Evolutionary conservation across 1,140 invertebrate genomes (phyloP), one percentile per base, ranked within the genome.

Genomic region (Drosophila hydei): DNA sequence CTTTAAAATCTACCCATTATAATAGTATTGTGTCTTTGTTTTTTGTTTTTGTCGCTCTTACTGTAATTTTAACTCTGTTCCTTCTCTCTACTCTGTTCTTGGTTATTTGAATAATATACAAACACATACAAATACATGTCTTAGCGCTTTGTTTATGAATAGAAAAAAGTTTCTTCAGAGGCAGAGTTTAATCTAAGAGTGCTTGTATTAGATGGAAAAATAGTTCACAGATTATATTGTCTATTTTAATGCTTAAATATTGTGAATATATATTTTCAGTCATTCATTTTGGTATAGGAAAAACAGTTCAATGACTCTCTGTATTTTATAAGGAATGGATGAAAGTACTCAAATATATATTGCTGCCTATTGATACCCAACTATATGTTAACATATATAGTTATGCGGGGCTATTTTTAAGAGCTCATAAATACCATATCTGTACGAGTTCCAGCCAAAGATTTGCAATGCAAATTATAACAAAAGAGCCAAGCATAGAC

Each of bases 1-100:
- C 77, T 85, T 88, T 63, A 81, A 77, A 81, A 88, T 85, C 81
- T 81, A 81, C 73, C 81, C 77, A 74, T 75, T 87, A 65, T 71
- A 77, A 77, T 75, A 54, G 77, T 75, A 78, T 81, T 85, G 78
- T 88, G 81, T 74, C 69, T 21, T 60, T 56, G n/a, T 67, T 52
- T 33, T 33, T 33, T 6, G 30, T 16, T 42, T 16, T 8, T 42
- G 16, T 42, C 16, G 42, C 40, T 58, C 25, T 42, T 58, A 14
- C 21, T 3, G 14, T 16, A 4, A n/a, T 45, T 14, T 68, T 58
- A 38, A 25, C 30, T 67, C 71, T 72, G 56, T 42, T 77, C 65
- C 62, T 45, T 14, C 47, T 23, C 73, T 54, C 6, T 50, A 52
- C 42, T 75, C 59, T 68, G 64, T 72, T 72, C 62, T 81, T 60